Conservation (phyloP, 2,888 invertebrate genomes). For the Panzeria rudis region DNA sequence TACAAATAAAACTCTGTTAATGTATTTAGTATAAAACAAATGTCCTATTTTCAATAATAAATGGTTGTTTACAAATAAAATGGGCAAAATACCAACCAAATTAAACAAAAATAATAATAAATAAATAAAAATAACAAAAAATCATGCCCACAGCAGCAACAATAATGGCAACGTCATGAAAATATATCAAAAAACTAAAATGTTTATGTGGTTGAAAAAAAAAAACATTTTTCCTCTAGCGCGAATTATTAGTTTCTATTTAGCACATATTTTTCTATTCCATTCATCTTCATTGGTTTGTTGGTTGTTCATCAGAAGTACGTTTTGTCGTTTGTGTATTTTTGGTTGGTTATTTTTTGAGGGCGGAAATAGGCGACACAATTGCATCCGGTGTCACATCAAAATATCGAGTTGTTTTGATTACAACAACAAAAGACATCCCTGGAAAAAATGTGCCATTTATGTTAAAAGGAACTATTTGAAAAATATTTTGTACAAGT, state of each 20-base stretch:
- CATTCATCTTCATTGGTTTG: slow-evolving; percentile 18
- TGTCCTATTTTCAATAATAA: slow-evolving; percentile 25
- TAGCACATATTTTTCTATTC: slow-evolving; percentile 10
- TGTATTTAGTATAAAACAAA: slow-evolving; percentile 11
- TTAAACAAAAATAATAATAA: too few species aligned
- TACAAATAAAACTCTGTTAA: slow-evolving; percentile 15
- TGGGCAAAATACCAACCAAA: slow-evolving; percentile 18
- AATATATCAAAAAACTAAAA: slow-evolving; percentile 30
- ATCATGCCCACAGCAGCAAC: slow-evolving; percentile 3
- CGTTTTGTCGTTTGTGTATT: slow-evolving; percentile 33
- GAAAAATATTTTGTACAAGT: slow-evolving; percentile 17
- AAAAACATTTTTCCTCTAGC: slow-evolving; percentile 3
- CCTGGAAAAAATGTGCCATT: slow-evolving; percentile 12
- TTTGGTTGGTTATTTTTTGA: slow-evolving; percentile 37
- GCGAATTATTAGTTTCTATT: slow-evolving; percentile 59
- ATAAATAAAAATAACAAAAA: background rate
- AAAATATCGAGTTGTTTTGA: slow-evolving; percentile 48
- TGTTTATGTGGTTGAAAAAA: slow-evolving; percentile 21
- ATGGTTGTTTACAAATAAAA: slow-evolving; percentile 46
- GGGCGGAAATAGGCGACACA: slow-evolving; percentile 66
- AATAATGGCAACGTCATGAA: slow-evolving; percentile 35
- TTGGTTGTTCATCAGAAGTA: slow-evolving; percentile 20
- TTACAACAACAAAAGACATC: slow-evolving; percentile 23
- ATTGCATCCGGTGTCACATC: slow-evolving; percentile 63
- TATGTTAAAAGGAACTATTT: slow-evolving; percentile 39